Evolutionary conservation across 2,888 invertebrate genomes (phyloP).

Genomic region (Caenorhabditis japonica): DNA sequence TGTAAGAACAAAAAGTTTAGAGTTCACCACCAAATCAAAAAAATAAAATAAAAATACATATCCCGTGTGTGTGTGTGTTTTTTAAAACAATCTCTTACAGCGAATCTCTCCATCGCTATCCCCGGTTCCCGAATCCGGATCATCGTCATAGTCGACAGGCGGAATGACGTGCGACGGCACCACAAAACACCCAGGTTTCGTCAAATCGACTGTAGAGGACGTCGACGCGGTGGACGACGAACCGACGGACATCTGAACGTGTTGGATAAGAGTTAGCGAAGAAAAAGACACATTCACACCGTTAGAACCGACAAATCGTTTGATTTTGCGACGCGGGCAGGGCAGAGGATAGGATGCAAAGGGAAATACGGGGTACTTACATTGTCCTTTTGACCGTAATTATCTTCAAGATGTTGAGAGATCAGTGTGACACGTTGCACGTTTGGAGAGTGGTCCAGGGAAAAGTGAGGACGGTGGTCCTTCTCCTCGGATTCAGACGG

Average conservation of each 20-base stretch:
- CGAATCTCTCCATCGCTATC: constrained; percentile 71
- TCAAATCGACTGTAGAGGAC: constrained; percentile 41
- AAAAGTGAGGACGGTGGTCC: constrained; percentile 57
- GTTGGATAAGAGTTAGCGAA: constrained; percentile 8
- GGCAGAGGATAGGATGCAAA: too few relatives aligned
- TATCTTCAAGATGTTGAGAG: constrained; percentile 76
- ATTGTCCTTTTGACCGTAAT: constrained; percentile 66
- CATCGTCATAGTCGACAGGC: constrained; percentile 73
- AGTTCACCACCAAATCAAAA: too few relatives aligned
- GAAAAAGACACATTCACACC: constrained; percentile 42
- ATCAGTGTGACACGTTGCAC: constrained; percentile 73
- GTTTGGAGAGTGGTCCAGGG: constrained; percentile 52
- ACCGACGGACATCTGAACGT: constrained; percentile 70
- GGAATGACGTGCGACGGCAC: constrained; percentile 59
- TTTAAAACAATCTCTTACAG: constrained; percentile 52
- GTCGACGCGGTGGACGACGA: constrained; percentile 61
- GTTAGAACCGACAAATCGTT: constrained; percentile 19
- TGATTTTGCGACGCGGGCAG: too few relatives aligned
- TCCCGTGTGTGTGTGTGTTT: too few relatives aligned
- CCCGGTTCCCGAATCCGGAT: constrained; percentile 74
- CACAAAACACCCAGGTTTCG: constrained; percentile 31
- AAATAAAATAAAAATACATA: too few relatives aligned
- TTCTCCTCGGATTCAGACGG: constrained; percentile 75
- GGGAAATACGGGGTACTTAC: constrained; percentile 53
- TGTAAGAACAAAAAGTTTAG: constrained; percentile 32